Conservation (phyloP, 2,113 vertebrate species). For the Camelus bactrianus region DNA sequence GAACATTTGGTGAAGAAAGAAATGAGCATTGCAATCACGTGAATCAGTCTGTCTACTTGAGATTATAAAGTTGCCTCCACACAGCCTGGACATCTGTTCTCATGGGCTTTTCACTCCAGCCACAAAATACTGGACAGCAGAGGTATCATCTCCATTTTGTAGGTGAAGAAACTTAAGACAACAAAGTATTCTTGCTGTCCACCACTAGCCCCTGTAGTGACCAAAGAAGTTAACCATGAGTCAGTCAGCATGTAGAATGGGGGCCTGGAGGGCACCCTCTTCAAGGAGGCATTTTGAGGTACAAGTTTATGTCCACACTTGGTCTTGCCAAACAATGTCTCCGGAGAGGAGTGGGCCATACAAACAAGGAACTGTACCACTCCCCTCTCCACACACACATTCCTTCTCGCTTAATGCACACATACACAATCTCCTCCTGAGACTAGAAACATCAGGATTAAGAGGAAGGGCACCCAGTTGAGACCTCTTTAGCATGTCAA, state of each 20-base stretch:
- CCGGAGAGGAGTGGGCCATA: neutral
- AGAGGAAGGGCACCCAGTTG: neutral
- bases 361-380: neutral
- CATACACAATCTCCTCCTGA: neutral
- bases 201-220: neutral
- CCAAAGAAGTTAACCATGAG: neutral
- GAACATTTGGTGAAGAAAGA: neutral
- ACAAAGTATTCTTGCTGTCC: slow-evolving; percentile 5
- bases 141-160: neutral
- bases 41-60: neutral
- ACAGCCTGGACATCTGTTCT: neutral
- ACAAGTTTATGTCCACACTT: neutral
- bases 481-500: neutral
- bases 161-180: neutral
- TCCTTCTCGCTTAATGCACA: neutral
- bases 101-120: slow-evolving; percentile 14
- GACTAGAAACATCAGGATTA: neutral
- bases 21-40: neutral
- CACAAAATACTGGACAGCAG: neutral
- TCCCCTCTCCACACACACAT: no score
- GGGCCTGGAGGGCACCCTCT: neutral
- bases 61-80: neutral
- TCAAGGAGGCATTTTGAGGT: slow-evolving; percentile 6
- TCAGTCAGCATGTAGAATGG: neutral
- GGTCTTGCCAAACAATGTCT: neutral